These are phyloP conservation scores for Eupithecia tripunctaria DNA, from an alignment of 2,888 invertebrate species.

Conservation along the genomic window DNA sequence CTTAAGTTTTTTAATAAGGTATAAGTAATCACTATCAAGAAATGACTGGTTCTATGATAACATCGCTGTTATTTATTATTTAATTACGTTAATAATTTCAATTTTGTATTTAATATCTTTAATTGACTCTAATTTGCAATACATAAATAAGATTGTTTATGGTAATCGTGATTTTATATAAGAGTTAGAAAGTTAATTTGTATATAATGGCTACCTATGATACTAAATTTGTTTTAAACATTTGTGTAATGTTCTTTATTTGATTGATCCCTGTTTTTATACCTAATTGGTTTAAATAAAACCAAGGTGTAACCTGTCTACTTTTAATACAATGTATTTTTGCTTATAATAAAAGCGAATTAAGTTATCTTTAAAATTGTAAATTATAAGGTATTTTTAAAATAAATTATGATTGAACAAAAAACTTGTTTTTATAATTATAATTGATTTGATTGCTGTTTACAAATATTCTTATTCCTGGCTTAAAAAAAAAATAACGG, in stretches of 20 bases:
- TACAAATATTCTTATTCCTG: constrained; percentile 13
- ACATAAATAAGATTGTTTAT: constrained; percentile 49
- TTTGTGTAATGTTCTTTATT: not conserved
- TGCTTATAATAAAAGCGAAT: constrained; percentile 54
- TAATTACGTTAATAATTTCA: constrained; percentile 57
- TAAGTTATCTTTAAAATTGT: constrained; percentile 52
- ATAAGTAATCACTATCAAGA: constrained; percentile 48
- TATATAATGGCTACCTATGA: constrained; percentile 43
- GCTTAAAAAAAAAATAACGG: not conserved
- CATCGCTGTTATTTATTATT: constrained; percentile 81
- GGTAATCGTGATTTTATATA: constrained; percentile 60
- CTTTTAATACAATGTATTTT: constrained; percentile 30
- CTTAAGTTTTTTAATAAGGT: constrained; percentile 37
- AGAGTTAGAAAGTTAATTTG: constrained; percentile 45
- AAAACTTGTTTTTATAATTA: constrained; percentile 35
- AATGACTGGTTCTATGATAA: constrained; percentile 70
- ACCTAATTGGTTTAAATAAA: not conserved
- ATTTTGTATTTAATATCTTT: constrained; percentile 41
- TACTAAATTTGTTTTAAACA: constrained; percentile 22
- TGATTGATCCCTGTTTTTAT: not conserved
- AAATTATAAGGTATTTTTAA: constrained; percentile 59
- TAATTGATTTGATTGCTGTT: not conserved
- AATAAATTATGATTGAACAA: constrained; percentile 66
- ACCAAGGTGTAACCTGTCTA: not conserved
- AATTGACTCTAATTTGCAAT: constrained; percentile 53